Evolutionary conservation across 2,797 vertebrate genomes (phyloP).

Genomic region (Pipistrellus pygmaeus): DNA sequence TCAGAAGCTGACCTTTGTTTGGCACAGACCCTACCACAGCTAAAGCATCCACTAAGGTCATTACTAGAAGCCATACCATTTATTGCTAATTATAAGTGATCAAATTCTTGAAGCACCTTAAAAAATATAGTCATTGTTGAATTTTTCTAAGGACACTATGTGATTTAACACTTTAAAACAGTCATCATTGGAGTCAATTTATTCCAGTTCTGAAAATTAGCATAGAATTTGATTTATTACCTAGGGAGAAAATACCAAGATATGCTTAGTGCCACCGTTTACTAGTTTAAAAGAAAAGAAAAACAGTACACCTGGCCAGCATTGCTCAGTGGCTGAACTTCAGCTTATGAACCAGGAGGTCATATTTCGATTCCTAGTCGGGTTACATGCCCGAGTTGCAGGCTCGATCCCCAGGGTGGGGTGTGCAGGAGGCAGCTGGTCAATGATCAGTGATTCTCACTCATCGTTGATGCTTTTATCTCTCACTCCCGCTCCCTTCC

Average conservation of each 20-base stretch:
- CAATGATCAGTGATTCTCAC: too few relatives aligned
- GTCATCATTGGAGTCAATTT: neutral
- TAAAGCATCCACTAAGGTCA: conserved; percentile 7
- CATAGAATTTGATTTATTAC: conserved; percentile 24
- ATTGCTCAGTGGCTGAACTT: too few relatives aligned
- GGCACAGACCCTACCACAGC: conserved; percentile 1
- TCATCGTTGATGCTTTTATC: too few relatives aligned
- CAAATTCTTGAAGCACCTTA: conserved; percentile 22
- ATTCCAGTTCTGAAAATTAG: conserved; percentile 52
- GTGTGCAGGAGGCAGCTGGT: too few relatives aligned
- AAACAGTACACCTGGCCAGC: neutral
- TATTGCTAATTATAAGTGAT: conserved; percentile 40
- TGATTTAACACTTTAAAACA: conserved; percentile 29
- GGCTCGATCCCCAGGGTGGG: too few relatives aligned
- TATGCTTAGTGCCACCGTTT: neutral
- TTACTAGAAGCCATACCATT: conserved; percentile 29
- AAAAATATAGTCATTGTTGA: conserved; percentile 34
- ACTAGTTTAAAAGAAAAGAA: neutral
- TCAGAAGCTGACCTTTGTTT: conserved; percentile 51
- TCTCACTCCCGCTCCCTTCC: too few relatives aligned
- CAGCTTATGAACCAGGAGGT: too few relatives aligned
- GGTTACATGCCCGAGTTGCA: too few relatives aligned
- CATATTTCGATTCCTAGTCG: too few relatives aligned
- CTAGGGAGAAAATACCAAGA: conserved; percentile 36
- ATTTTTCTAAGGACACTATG: neutral